Conservation (phyloP, 2,113 vertebrate species). For the Notarius quadriscutis region DNA sequence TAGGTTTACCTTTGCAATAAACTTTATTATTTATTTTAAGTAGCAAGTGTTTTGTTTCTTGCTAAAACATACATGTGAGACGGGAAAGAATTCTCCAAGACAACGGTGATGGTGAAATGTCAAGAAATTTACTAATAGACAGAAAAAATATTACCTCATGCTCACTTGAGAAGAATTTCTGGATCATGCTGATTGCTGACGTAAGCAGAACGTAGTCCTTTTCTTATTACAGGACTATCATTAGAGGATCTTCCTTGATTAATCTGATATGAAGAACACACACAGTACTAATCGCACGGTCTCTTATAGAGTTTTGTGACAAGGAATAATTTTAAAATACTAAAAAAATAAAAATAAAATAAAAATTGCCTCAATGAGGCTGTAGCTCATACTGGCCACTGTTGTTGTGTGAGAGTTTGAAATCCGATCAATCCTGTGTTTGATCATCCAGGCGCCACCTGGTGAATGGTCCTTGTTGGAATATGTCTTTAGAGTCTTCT, state of each 20-base stretch:
- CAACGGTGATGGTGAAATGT: not conserved
- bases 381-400: no score
- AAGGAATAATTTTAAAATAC: not conserved
- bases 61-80: no score
- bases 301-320: not conserved
- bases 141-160: not conserved
- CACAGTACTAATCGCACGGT: no score
- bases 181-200: not conserved
- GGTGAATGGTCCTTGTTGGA: no score
- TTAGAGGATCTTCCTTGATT: not conserved
- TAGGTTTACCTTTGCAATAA: not conserved
- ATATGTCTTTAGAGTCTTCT: no score
- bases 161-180: not conserved
- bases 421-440: no score
- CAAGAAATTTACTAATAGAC: not conserved
- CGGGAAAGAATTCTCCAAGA: no score
- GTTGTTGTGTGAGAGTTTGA: no score
- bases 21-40: no score
- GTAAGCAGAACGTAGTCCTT: not conserved
- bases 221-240: not conserved
- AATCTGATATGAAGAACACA: not conserved
- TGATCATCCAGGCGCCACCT: no score
- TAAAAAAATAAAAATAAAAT: not conserved
- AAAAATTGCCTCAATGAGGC: no score
- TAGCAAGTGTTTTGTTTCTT: no score